Evolutionary conservation across 2,797 vertebrate genomes (phyloP).

Genomic region (Typhlichthys eigenmanni): DNA sequence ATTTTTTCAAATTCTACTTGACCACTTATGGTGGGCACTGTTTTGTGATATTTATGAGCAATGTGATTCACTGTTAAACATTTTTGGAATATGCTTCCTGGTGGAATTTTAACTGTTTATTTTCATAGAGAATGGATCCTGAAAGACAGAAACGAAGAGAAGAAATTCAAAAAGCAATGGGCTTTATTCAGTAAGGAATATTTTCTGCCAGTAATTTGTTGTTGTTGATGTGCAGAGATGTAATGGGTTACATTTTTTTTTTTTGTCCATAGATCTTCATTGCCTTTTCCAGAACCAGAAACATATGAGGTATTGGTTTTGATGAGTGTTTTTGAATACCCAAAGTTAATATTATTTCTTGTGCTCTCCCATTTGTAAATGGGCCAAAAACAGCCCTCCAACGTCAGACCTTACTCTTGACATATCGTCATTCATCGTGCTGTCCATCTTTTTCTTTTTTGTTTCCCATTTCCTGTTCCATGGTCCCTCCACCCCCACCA

Average conservation of each 20-base stretch:
- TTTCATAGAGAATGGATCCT: constrained; percentile 77
- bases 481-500: constrained; percentile 41
- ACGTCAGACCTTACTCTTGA: too few relatives aligned
- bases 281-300: constrained; percentile 92
- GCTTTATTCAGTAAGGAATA: constrained; percentile 94
- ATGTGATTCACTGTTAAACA: too few relatives aligned
- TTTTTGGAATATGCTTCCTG: too few relatives aligned
- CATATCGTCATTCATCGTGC: too few relatives aligned
- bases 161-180: constrained; percentile 96
- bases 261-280: constrained; percentile 84
- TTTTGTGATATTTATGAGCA: too few relatives aligned
- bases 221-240: neutral
- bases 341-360: neutral
- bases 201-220: neutral
- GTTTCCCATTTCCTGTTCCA: too few relatives aligned
- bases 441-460: too few relatives aligned
- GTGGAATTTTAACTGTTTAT: constrained; percentile 17
- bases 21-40: too few relatives aligned
- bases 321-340: neutral
- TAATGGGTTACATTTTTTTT: constrained; percentile 13
- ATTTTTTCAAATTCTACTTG: too few relatives aligned
- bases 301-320: constrained; percentile 87
- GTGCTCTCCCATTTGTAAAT: neutral
- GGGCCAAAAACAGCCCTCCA: too few relatives aligned
- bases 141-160: constrained; percentile 93